Base-by-base conservation (phyloP, 2,797 vertebrate species). In the Crocodylus rhombifer region DNA sequence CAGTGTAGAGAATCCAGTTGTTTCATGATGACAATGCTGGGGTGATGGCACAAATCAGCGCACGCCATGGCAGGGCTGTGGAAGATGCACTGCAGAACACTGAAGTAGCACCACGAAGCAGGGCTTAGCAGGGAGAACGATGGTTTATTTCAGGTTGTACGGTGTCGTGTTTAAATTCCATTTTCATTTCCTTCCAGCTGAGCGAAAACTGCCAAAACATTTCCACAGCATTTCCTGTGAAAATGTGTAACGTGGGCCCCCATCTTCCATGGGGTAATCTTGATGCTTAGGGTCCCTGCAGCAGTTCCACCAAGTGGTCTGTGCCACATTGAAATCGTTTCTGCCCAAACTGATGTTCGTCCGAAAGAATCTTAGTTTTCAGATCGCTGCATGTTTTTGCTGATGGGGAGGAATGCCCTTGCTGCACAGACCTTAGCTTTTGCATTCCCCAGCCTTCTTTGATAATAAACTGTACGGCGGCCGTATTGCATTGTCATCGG, bases 321-420 rank as follows among this genome's bases (percentile, higher is more conserved):
- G 57, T 1, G 0, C 51, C 69, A 73, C 23, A 16, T 7, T 73
- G 69, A 73, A 73, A 73, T 51, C 36, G 16, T 90, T 93, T 89
- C 82, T 91, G 78, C 7, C 1, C 74, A 89, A 88, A 82, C 94
- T 87, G 85, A 69, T 83, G 90, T 89, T 95, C 65, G 6, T 82
- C 90, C 83, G 87, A 83, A 91, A 73, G 58, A 30, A 69, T 30
- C 76, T 89, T 92, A 83, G 23, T 94, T 64, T 89, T 76, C 82
- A 69, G 69, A 93, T 23, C 17, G 8, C 33, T 16, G 4, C 15
- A 2, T 42, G 42, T 26, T 73, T 73, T 73, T 15, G 30, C 23
- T 51, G 6, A 25, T 25, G 51, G 16, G 23, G 42, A 42, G 36
- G 69, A 51, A 73, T 25, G 25, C 25, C 23, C 21, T 86, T 2